A percentile compares a stretch with the other conserved stretches of the same genome.
Evolutionary conservation across 2,888 invertebrate species (phyloP).

Genomic region (Monochamus alternatus): DNA sequence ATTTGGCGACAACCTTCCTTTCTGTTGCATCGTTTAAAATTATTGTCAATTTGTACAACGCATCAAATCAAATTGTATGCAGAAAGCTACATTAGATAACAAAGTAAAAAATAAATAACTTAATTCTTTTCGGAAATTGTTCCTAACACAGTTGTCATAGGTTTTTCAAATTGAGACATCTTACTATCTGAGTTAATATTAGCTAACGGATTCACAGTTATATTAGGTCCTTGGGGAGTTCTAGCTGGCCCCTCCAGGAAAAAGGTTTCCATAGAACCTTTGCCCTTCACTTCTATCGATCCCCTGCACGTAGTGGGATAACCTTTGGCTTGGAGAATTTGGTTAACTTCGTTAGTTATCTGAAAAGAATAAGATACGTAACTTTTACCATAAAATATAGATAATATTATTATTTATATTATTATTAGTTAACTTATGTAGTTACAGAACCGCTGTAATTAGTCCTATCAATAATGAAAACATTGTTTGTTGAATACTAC

Average conservation of each 20-base stretch:
- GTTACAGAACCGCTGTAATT: no score
- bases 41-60: slow-evolving; percentile 34
- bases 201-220: slow-evolving; percentile 68
- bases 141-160: slow-evolving; percentile 57
- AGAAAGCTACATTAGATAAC: slow-evolving; percentile 13
- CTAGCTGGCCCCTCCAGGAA: slow-evolving; percentile 75
- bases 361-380: slow-evolving; percentile 65
- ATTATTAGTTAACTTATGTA: no score
- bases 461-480: no score
- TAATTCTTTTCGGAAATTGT: slow-evolving; percentile 63
- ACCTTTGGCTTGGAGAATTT: slow-evolving; percentile 84
- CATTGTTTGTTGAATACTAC: no score
- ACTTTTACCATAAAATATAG: no score
- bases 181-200: slow-evolving; percentile 47
- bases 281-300: slow-evolving; percentile 92
- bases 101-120: slow-evolving; percentile 36
- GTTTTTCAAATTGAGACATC: slow-evolving; percentile 50
- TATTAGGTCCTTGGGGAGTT: slow-evolving; percentile 61
- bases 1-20: background rate
- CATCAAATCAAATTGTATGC: slow-evolving; percentile 11
- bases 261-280: slow-evolving; percentile 95
- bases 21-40: slow-evolving; percentile 8
- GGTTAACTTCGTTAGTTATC: slow-evolving; percentile 92
- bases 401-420: no score
- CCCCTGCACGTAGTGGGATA: slow-evolving; percentile 90